Evolutionary conservation across 2,113 vertebrate genomes (phyloP), one percentile per base, ranked within the genome.

Genomic region (Notechis scutatus): DNA sequence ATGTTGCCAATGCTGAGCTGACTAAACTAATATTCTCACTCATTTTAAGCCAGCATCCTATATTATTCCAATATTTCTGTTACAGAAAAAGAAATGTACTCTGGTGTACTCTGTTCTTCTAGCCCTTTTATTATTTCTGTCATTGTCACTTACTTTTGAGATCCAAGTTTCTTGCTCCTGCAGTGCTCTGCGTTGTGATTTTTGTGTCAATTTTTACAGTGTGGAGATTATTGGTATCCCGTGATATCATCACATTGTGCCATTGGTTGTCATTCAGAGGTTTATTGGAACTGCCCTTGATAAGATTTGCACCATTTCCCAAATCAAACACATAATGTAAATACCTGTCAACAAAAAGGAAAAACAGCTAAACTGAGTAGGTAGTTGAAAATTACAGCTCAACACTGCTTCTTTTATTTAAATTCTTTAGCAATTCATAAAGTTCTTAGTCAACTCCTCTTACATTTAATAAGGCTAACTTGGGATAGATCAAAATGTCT

Each of bases 231-330:
- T 98, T 99, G 94, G 98, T 98, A 96, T 99, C 99, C 95, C 99
- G 97, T 55, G 99, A 99, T 96, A 99, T 99, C 97, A 99, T 98
- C 89, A 99, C 99, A 10, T 99, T 99, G 95, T 99, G 99, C 99
- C 99, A 99, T 94, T 99, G 98, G 97, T 99, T 99, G 98, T 99
- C 99, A 24, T 99, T 99, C 92, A 99, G 98, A 55, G 98, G 98
- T 95, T 99, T 99, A 95, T 99, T 99, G 87, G 99, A 99, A 97
- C 99, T 99, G 93, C 99, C 99, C 97, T 99, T 99, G 97, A 99
- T 99, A 94, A 99, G 98, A 95, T 99, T 99, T 88, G 99, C 98
- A 96, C 99, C 99, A 1, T 99, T 99, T 89, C 99, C 99, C 97
- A 99, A 97, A 94, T 99, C 99, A 94, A 99, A 99, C 45, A 99